Conservation (phyloP, 2,797 vertebrate species). For the Huso huso region DNA sequence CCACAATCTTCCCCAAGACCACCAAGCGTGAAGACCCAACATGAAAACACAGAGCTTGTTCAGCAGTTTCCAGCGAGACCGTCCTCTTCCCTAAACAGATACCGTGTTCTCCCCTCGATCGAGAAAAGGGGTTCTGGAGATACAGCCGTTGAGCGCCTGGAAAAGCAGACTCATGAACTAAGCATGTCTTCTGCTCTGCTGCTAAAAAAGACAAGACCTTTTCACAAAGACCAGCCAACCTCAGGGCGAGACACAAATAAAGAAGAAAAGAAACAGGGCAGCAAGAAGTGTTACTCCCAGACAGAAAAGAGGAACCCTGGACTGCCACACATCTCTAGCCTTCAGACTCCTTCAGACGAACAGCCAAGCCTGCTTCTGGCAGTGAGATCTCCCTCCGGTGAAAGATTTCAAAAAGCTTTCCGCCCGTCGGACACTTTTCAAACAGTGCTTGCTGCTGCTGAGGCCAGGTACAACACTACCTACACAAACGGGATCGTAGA, state of each 20-base stretch:
- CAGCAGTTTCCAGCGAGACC: slow-evolving; percentile 42
- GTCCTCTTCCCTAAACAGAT: slow-evolving; percentile 69
- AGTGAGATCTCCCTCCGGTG: slow-evolving; percentile 67
- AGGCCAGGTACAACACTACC: slow-evolving; percentile 41
- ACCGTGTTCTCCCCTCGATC: slow-evolving; percentile 83
- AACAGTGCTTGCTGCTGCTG: slow-evolving; percentile 55
- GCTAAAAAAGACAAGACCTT: too few species aligned
- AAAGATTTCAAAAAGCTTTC: slow-evolving; percentile 72
- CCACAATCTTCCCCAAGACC: slow-evolving; percentile 24
- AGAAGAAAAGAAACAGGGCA: too few species aligned
- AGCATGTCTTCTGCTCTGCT: slow-evolving; percentile 15
- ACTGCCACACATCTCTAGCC: too few species aligned
- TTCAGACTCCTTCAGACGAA: slow-evolving; percentile 6
- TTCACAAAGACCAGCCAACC: too few species aligned
- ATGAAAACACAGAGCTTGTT: slow-evolving; percentile 42
- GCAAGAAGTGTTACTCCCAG: too few species aligned
- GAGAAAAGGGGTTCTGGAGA: slow-evolving; percentile 30
- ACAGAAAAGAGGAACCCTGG: too few species aligned
- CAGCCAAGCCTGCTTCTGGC: slow-evolving; percentile 62
- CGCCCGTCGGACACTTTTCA: slow-evolving; percentile 60
- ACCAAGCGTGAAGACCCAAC: slow-evolving; percentile 25
- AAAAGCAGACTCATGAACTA: slow-evolving; percentile 29
- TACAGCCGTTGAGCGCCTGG: not conserved
- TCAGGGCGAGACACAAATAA: too few species aligned
- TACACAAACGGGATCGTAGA: slow-evolving; percentile 61